Conservation (phyloP, 2,888 invertebrate genomes). For the Proisotoma minuta region DNA sequence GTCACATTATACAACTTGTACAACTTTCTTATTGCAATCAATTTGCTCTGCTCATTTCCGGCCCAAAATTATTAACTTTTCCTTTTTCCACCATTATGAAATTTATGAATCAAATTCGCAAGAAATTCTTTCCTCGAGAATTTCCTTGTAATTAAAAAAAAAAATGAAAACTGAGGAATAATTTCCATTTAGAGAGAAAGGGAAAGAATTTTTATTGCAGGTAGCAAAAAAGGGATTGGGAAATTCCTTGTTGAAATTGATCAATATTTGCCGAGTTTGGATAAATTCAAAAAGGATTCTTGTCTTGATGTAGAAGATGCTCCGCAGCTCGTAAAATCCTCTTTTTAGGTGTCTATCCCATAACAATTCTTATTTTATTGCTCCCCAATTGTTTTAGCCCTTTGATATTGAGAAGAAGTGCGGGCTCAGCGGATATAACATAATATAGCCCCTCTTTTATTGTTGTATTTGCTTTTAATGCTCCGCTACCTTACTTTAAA, state of each 20-base stretch:
- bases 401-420: constrained; percentile 7
- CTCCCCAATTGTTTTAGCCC: constrained; percentile 30
- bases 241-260: background rate
- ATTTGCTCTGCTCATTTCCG: constrained; percentile 22
- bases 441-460: too few species aligned
- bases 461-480: too few species aligned
- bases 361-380: constrained; percentile 27
- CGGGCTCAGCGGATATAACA: constrained; percentile 2
- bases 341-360: constrained; percentile 15
- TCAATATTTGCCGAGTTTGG: background rate
- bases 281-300: background rate
- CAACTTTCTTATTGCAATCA: constrained; percentile 26
- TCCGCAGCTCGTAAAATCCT: background rate
- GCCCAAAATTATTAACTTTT: constrained; percentile 20
- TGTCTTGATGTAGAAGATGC: background rate
- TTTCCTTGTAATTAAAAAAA: too few species aligned
- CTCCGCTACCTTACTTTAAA: too few species aligned
- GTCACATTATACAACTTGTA: constrained; percentile 25
- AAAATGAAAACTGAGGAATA: too few species aligned
- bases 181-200: too few species aligned
- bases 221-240: too few species aligned
- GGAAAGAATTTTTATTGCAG: background rate
- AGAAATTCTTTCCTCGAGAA: background rate
- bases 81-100: background rate
- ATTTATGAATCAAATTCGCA: background rate